phyloP scores from a whole-genome alignment of 2,888 invertebrate species.

The Epistrophe grossulariae region DNA sequence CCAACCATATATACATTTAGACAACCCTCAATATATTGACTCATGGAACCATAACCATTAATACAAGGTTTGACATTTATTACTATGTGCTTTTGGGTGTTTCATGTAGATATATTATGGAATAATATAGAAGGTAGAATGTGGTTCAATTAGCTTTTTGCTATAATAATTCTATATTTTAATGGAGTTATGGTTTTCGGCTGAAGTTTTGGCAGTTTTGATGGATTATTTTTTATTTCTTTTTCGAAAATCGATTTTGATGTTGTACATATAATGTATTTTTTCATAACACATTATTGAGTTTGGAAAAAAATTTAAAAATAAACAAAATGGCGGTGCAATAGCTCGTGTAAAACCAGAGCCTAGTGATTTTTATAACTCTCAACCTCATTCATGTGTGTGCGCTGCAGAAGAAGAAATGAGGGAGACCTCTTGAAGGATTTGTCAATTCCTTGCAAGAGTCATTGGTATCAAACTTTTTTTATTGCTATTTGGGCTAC shows the following conservation, averaged over 20 bases:
- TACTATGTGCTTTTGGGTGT: neutral
- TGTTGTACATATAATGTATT: neutral
- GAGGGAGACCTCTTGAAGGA: too few species aligned
- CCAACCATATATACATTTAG: neutral
- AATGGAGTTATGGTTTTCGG: conserved; percentile 7
- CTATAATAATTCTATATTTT: conserved; percentile 17
- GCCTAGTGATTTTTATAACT: too few species aligned
- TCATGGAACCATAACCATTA: conserved; percentile 24
- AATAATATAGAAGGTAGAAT: neutral
- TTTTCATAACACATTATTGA: neutral
- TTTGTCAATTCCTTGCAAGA: too few species aligned
- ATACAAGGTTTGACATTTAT: conserved; percentile 18
- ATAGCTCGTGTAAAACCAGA: too few species aligned
- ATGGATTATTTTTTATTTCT: neutral
- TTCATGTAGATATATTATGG: neutral
- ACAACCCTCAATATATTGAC: neutral
- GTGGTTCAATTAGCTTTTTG: conserved; percentile 1
- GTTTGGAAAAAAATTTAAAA: too few species aligned
- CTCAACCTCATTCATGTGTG: too few species aligned
- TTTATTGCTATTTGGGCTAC: too few species aligned
- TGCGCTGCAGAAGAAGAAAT: too few species aligned
- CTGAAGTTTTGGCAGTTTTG: neutral
- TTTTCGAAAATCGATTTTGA: neutral
- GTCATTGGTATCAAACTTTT: too few species aligned
- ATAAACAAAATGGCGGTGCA: too few species aligned